phyloP scores from a whole-genome alignment of 2,797 vertebrate species.

The Arnoldichthys spilopterus region DNA sequence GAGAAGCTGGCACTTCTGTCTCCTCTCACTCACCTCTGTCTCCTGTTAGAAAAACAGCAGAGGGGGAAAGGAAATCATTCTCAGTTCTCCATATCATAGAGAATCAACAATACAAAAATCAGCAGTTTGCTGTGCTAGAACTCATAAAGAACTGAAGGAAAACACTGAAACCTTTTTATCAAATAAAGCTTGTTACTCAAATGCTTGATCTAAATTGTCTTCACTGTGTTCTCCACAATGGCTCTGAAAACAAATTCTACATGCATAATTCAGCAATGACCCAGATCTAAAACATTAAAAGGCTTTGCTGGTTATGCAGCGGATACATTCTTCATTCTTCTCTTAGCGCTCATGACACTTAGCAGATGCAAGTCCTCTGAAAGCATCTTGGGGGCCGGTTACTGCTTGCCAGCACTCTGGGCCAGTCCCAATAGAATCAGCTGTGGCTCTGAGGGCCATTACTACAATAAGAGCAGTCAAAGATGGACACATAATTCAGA shows the following conservation, averaged over 20 bases:
- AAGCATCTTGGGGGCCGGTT: not conserved
- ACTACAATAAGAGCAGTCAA: slow-evolving; percentile 13
- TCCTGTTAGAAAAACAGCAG: slow-evolving; percentile 38
- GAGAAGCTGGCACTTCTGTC: slow-evolving; percentile 52
- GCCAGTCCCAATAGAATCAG: slow-evolving; percentile 27
- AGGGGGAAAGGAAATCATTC: not conserved
- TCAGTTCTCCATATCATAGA: slow-evolving; percentile 3
- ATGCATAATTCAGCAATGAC: slow-evolving; percentile 20
- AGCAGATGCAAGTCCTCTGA: slow-evolving; percentile 28
- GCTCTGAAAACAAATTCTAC: slow-evolving; percentile 12
- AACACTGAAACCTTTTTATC: not conserved
- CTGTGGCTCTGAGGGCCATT: slow-evolving; percentile 13
- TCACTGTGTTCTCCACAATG: slow-evolving; percentile 11
- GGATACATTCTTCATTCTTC: not conserved
- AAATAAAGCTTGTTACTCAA: slow-evolving; percentile 6
- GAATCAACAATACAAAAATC: slow-evolving; percentile 13
- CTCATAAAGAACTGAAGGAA: not conserved
- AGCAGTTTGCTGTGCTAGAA: not conserved
- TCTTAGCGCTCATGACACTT: slow-evolving; percentile 17
- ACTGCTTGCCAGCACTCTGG: slow-evolving; percentile 19
- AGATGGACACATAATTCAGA: slow-evolving; percentile 1
- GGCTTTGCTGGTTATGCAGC: slow-evolving; percentile 7
- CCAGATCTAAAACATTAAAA: slow-evolving; percentile 32
- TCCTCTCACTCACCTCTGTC: slow-evolving; percentile 53
- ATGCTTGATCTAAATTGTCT: slow-evolving; percentile 4